Conservation (phyloP, 1,140 invertebrate genomes). For the Sinella curviseta region DNA sequence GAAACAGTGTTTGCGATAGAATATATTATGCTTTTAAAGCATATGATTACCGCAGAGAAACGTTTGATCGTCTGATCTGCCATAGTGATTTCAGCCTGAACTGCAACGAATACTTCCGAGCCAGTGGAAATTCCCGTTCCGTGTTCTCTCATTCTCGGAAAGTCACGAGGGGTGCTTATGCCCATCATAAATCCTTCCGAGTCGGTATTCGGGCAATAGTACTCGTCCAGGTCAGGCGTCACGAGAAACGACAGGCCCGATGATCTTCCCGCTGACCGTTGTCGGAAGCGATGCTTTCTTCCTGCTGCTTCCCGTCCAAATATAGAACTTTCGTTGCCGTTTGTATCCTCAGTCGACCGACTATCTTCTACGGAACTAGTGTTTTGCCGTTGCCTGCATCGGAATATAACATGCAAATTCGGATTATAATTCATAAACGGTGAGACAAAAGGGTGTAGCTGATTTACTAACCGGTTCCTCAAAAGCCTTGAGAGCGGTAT, state of each 20-base stretch:
- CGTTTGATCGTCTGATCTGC: too few species aligned
- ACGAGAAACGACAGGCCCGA: slow-evolving; percentile 29
- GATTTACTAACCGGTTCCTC: background rate
- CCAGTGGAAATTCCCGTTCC: slow-evolving; percentile 39
- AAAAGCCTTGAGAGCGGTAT: slow-evolving; percentile 39
- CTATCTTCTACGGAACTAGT: too few species aligned
- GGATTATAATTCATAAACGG: background rate
- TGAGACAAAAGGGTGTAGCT: background rate
- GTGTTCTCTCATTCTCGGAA: slow-evolving; percentile 33
- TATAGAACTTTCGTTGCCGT: background rate
- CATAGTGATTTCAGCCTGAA: slow-evolving; percentile 42
- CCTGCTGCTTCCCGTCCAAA: background rate
- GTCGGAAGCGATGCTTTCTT: background rate
- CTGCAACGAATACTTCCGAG: slow-evolving; percentile 37
- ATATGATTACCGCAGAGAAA: too few species aligned
- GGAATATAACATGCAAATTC: background rate
- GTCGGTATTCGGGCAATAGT: background rate
- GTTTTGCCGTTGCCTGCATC: background rate
- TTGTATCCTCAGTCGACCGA: background rate
- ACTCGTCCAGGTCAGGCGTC: slow-evolving; percentile 52
- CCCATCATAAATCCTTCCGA: background rate
- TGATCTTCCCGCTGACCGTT: background rate
- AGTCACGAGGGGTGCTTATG: background rate
- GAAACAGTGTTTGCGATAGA: too few species aligned
- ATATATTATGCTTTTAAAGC: too few species aligned